Evolutionary conservation across 2,888 invertebrate species (phyloP).

Genomic region (Marronus borbonicus): DNA sequence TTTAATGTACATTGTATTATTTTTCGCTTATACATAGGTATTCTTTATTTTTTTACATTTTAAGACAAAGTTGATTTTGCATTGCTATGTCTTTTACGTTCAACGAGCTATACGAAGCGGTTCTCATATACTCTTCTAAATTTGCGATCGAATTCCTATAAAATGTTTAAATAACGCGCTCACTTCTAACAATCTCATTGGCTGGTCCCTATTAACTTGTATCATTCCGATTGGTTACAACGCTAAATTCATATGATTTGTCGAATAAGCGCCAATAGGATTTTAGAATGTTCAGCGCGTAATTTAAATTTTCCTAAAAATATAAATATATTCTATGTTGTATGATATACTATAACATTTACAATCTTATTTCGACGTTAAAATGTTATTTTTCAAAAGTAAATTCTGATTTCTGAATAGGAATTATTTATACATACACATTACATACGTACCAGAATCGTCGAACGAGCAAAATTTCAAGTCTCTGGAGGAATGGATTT

Average conservation of each 20-base stretch:
- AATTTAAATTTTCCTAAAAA: not conserved
- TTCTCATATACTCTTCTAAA: not conserved
- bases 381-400: not conserved
- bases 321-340: slow-evolving; percentile 1
- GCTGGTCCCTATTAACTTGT: not conserved
- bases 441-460: not conserved
- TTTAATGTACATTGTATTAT: slow-evolving; percentile 54
- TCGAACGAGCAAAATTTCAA: not conserved
- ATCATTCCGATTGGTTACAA: not conserved
- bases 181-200: not conserved
- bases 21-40: slow-evolving; percentile 52
- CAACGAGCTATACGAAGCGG: not conserved
- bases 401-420: not conserved
- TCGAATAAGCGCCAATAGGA: not conserved
- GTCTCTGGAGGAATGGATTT: slow-evolving; percentile 11
- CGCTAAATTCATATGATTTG: not conserved
- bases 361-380: not conserved
- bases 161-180: slow-evolving; percentile 9
- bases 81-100: slow-evolving; percentile 10
- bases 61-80: not conserved
- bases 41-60: slow-evolving; percentile 37
- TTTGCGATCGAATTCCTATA: not conserved
- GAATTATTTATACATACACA: not conserved
- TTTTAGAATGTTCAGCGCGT: not conserved
- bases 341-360: not conserved